These are phyloP conservation scores for Fukomys damarensis DNA, from an alignment of 2,113 vertebrate species.

Conservation along the genomic window DNA sequence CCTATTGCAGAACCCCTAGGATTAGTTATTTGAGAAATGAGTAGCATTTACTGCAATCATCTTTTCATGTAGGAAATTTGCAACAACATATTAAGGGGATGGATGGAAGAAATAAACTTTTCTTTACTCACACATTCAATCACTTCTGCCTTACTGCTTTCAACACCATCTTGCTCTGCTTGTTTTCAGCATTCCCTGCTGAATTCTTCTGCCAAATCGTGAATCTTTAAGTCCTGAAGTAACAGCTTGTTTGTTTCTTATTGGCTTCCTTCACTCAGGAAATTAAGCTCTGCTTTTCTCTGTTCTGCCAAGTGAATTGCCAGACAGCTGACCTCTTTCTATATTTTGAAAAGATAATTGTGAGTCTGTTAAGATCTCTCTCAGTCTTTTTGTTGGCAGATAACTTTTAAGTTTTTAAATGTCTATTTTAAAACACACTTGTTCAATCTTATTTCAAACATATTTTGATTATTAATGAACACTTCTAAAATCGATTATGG, in stretches of 20 bases:
- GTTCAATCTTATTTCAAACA: neutral
- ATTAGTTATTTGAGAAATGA: neutral
- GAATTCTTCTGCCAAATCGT: neutral
- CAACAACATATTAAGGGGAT: neutral
- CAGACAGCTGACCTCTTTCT: neutral
- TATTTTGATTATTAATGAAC: neutral
- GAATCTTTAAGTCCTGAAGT: neutral
- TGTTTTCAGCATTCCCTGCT: neutral
- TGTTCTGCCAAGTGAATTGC: neutral
- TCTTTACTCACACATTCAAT: neutral
- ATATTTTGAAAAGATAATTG: neutral
- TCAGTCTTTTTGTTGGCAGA: neutral
- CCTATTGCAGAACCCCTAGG: neutral
- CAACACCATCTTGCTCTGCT: neutral
- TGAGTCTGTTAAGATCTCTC: neutral
- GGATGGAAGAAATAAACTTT: neutral
- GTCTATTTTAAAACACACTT: neutral
- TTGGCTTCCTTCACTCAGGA: neutral
- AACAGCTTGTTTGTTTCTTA: neutral
- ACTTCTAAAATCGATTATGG: neutral
- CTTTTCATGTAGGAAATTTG: neutral
- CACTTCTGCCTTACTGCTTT: neutral
- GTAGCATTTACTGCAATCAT: accelerated
- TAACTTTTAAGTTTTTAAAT: neutral
- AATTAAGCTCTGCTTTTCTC: neutral